These are phyloP conservation scores for Melanchra persicariae DNA, from an alignment of 2,888 invertebrate species.

Conservation along the genomic window DNA sequence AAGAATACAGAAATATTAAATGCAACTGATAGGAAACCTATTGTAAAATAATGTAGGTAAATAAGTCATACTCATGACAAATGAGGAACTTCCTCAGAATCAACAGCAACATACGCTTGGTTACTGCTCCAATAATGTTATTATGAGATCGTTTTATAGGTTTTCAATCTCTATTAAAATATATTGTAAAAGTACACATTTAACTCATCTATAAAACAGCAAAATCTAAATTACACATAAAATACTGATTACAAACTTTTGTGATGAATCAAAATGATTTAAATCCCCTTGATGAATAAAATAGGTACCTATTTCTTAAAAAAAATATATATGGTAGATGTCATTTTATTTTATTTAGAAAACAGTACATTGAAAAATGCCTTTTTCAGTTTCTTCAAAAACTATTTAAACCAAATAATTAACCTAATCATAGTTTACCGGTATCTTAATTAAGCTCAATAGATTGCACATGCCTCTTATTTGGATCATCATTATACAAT, in stretches of 20 bases:
- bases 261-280: constrained; percentile 30
- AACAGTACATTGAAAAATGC: background rate
- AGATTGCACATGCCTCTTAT: constrained; percentile 56
- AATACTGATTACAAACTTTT: constrained; percentile 68
- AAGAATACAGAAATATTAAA: constrained; percentile 66
- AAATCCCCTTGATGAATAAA: constrained; percentile 45
- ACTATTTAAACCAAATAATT: constrained; percentile 39
- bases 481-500: constrained; percentile 41
- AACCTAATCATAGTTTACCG: constrained; percentile 42
- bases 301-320: constrained; percentile 40
- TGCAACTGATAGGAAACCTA: constrained; percentile 71
- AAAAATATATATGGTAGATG: constrained; percentile 23
- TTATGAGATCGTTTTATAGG: constrained; percentile 61
- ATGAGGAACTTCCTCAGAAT: constrained; percentile 39
- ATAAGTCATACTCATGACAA: constrained; percentile 51
- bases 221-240: constrained; percentile 62
- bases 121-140: constrained; percentile 38
- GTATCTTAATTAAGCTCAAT: constrained; percentile 63
- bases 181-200: constrained; percentile 45
- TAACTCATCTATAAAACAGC: constrained; percentile 53
- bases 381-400: constrained; percentile 30
- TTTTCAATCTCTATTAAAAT: constrained; percentile 52
- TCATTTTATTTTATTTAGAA: background rate
- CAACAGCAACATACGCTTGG: constrained; percentile 37
- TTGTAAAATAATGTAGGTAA: constrained; percentile 51